These are phyloP conservation scores for Sebastes taczanowskii DNA, from an alignment of 2,797 vertebrate species.

Conservation along the genomic window DNA sequence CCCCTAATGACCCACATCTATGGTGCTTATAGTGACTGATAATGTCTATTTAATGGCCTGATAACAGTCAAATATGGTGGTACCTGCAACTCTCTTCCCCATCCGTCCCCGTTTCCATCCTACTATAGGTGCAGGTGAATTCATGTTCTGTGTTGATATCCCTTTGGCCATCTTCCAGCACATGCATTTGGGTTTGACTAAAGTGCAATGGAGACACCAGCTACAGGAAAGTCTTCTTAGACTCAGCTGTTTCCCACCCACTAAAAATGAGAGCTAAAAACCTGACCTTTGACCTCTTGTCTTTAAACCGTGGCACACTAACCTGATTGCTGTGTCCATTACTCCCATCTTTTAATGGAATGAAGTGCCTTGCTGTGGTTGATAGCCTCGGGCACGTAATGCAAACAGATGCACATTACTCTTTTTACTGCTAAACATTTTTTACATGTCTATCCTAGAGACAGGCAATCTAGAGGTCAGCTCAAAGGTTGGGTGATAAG, in stretches of 20 bases:
- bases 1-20: too few relatives aligned
- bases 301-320: constrained; percentile 53
- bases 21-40: too few relatives aligned
- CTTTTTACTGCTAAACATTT: constrained; percentile 56
- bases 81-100: background rate
- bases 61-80: too few relatives aligned
- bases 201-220: constrained; percentile 14
- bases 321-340: constrained; percentile 63
- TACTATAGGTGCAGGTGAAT: background rate
- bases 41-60: too few relatives aligned
- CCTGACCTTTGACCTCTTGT: constrained; percentile 56
- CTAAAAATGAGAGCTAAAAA: constrained; percentile 58
- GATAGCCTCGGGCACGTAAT: constrained; percentile 53
- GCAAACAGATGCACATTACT: constrained; percentile 77
- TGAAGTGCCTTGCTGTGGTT: constrained; percentile 61
- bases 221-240: constrained; percentile 45
- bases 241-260: constrained; percentile 70
- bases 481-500: constrained; percentile 61
- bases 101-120: background rate
- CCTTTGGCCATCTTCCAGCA: constrained; percentile 61
- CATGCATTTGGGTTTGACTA: constrained; percentile 63
- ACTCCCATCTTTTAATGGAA: constrained; percentile 71
- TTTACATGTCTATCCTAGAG: constrained; percentile 52
- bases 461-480: constrained; percentile 66
- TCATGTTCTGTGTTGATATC: constrained; percentile 27